Evolutionary conservation across 1,140 invertebrate genomes (phyloP).

Genomic region (Penaeus indicus): DNA sequence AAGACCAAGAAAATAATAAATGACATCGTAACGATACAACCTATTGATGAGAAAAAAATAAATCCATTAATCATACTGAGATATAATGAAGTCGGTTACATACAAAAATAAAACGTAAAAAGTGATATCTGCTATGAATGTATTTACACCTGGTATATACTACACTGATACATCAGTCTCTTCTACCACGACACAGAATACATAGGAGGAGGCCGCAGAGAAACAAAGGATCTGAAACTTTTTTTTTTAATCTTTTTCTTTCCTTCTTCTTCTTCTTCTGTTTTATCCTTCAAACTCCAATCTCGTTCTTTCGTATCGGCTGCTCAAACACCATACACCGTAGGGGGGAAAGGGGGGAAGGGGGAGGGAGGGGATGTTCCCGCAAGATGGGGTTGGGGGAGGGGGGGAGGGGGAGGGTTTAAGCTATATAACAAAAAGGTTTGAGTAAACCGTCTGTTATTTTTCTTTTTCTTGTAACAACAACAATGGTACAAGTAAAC

Average conservation of each 20-base stretch:
- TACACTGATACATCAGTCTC: neutral
- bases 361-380: neutral
- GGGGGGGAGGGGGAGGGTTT: neutral
- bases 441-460: neutral
- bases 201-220: neutral
- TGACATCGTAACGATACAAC: too few relatives aligned
- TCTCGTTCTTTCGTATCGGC: neutral
- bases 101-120: conserved; percentile 24
- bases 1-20: neutral
- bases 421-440: neutral
- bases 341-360: neutral
- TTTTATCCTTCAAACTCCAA: neutral
- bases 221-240: neutral
- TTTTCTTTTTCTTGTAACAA: neutral
- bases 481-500: neutral
- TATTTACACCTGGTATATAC: conserved; percentile 3
- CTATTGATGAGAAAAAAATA: too few relatives aligned
- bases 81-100: conserved; percentile 19
- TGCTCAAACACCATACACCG: neutral
- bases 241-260: neutral
- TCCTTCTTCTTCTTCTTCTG: neutral
- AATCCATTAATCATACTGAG: too few relatives aligned
- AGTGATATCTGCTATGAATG: conserved; percentile 20
- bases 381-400: neutral
- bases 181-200: conserved; percentile 12